Conservation (phyloP, 2,888 invertebrate genomes). For the Andrena camellia region DNA sequence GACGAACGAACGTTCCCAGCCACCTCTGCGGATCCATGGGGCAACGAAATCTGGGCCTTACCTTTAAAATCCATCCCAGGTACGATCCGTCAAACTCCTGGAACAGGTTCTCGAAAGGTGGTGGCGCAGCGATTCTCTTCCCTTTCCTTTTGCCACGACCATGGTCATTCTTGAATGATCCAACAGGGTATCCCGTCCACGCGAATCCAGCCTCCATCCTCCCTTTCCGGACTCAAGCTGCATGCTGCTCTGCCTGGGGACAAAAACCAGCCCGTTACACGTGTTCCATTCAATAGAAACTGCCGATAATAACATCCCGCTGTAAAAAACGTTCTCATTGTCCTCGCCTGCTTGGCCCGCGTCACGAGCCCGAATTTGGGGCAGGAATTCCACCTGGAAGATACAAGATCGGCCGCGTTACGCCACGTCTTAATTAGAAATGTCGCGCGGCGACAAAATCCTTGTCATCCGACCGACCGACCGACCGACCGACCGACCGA, state of each 20-base stretch:
- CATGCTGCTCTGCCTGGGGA: not conserved
- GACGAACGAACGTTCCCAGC: too few species aligned
- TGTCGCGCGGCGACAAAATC: too few species aligned
- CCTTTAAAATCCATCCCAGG: not conserved
- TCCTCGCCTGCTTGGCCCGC: too few species aligned
- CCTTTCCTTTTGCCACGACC: slow-evolving; percentile 20
- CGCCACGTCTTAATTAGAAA: too few species aligned
- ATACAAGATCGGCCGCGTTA: too few species aligned
- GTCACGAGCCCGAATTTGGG: too few species aligned
- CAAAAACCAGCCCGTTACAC: not conserved
- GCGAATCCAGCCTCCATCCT: not conserved
- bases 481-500: too few species aligned
- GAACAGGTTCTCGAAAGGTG: not conserved
- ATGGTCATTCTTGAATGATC: not conserved
- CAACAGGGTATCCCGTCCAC: not conserved
- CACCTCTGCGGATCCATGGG: not conserved
- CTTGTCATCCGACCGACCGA: too few species aligned
- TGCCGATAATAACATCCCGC: not conserved
- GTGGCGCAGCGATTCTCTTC: not conserved
- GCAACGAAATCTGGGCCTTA: not conserved
- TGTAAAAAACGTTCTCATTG: not conserved
- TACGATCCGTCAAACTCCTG: not conserved
- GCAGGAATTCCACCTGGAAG: too few species aligned
- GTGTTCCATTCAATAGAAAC: not conserved
- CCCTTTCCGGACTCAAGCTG: not conserved